These are phyloP conservation scores for Pollenia angustigena DNA, from an alignment of 2,888 invertebrate species.

Conservation along the genomic window DNA sequence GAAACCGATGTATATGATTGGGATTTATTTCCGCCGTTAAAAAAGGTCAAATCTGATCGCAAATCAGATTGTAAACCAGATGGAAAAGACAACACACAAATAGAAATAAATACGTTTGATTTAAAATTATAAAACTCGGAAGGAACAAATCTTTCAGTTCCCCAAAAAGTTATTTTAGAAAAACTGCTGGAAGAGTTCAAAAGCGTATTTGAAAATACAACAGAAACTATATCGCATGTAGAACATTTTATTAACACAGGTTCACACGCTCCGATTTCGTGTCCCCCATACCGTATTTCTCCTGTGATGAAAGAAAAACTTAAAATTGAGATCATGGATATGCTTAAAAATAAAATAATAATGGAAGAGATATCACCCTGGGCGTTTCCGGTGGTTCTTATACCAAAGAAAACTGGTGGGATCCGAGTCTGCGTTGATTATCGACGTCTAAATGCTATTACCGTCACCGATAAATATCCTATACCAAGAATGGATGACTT, in stretches of 20 bases:
- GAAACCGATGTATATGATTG: slow-evolving; percentile 11
- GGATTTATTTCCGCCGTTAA: slow-evolving; percentile 46
- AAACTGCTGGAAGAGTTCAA: background rate
- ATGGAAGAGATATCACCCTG: slow-evolving; percentile 47
- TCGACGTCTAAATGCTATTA: slow-evolving; percentile 77
- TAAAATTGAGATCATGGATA: slow-evolving; percentile 23
- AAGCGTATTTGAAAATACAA: slow-evolving; percentile 34
- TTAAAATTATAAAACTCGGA: slow-evolving; percentile 18
- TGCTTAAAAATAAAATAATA: slow-evolving; percentile 35
- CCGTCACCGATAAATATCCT: slow-evolving; percentile 78
- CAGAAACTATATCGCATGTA: slow-evolving; percentile 30
- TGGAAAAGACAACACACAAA: background rate
- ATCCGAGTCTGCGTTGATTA: slow-evolving; percentile 78
- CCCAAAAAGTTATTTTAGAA: slow-evolving; percentile 11
- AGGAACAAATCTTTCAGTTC: background rate
- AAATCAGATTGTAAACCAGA: background rate
- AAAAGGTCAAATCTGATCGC: slow-evolving; percentile 17
- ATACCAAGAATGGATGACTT: slow-evolving; percentile 82
- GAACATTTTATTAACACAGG: slow-evolving; percentile 50
- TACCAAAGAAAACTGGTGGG: slow-evolving; percentile 77
- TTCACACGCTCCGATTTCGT: slow-evolving; percentile 57
- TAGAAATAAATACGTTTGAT: slow-evolving; percentile 34
- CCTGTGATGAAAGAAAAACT: slow-evolving; percentile 48
- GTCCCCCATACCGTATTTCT: slow-evolving; percentile 54
- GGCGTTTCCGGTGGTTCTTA: slow-evolving; percentile 70